Evolutionary conservation across 2,888 invertebrate species (phyloP).

Genomic region (Eilema griseolum): DNA sequence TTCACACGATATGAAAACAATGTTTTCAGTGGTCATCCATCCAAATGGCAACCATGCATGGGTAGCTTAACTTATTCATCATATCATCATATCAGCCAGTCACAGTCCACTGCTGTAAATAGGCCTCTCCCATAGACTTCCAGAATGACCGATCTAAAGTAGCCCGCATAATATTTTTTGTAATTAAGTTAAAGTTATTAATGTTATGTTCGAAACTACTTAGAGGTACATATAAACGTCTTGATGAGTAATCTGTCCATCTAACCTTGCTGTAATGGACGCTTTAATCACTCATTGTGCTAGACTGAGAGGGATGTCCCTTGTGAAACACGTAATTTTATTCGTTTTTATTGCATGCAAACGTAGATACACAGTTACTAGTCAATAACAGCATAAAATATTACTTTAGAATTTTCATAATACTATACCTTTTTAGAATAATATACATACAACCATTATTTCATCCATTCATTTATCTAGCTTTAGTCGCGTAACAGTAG

Average conservation of each 20-base stretch:
- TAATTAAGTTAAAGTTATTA: neutral
- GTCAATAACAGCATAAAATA: neutral
- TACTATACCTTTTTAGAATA: no score
- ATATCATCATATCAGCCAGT: no score
- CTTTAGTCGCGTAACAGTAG: no score
- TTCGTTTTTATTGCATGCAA: neutral
- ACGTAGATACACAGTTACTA: neutral
- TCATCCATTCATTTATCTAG: neutral
- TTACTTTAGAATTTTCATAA: neutral
- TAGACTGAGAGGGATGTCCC: constrained; percentile 11
- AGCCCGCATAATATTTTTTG: neutral
- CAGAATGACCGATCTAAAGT: no score
- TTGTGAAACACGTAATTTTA: neutral
- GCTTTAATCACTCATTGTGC: constrained; percentile 6
- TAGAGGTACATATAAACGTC: constrained; percentile 1
- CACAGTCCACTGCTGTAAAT: no score
- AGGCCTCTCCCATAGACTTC: no score
- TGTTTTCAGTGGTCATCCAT: no score
- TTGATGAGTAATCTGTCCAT: constrained; percentile 10
- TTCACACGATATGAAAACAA: neutral
- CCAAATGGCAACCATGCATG: no score
- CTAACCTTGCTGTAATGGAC: constrained; percentile 10
- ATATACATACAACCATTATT: neutral
- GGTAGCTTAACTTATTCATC: no score
- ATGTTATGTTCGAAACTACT: neutral